Percentiles rank a stretch among this genome's conserved stretches.
phyloP scores from a whole-genome alignment of 2,888 invertebrate genomes.

The Sialis lutaria region DNA sequence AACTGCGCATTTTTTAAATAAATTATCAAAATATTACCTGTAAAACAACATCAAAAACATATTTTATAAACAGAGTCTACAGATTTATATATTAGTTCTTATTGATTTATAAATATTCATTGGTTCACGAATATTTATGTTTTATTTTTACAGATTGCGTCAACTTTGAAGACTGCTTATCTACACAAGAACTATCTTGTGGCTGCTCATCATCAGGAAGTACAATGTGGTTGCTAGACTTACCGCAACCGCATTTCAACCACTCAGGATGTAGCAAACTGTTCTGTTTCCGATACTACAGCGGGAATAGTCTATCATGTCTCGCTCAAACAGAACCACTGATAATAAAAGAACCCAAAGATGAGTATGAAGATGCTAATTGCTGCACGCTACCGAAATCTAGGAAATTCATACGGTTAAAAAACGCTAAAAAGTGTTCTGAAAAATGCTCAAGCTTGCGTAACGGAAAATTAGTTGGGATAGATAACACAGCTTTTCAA shows the following conservation, averaged over 20 bases:
- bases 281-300: slow-evolving; percentile 53
- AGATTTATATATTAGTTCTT: background rate
- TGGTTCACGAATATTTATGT: background rate
- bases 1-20: no score
- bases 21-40: no score
- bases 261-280: slow-evolving; percentile 50
- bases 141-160: slow-evolving; percentile 24
- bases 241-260: slow-evolving; percentile 42
- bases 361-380: slow-evolving; percentile 33
- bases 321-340: slow-evolving; percentile 45
- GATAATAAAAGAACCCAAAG: slow-evolving; percentile 38
- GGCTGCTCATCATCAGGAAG: slow-evolving; percentile 38
- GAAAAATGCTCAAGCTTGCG: slow-evolving; percentile 2
- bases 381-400: slow-evolving; percentile 28
- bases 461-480: slow-evolving; percentile 13
- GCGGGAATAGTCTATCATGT: slow-evolving; percentile 43
- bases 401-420: slow-evolving; percentile 2
- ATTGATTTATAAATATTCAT: background rate
- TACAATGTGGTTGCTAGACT: slow-evolving; percentile 55
- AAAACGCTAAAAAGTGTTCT: slow-evolving; percentile 2
- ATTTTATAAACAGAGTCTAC: no score
- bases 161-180: slow-evolving; percentile 24
- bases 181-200: slow-evolving; percentile 24
- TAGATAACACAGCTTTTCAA: slow-evolving; percentile 24
- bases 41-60: no score